Conservation (phyloP, 2,113 vertebrate genomes). For the Colius striatus region DNA sequence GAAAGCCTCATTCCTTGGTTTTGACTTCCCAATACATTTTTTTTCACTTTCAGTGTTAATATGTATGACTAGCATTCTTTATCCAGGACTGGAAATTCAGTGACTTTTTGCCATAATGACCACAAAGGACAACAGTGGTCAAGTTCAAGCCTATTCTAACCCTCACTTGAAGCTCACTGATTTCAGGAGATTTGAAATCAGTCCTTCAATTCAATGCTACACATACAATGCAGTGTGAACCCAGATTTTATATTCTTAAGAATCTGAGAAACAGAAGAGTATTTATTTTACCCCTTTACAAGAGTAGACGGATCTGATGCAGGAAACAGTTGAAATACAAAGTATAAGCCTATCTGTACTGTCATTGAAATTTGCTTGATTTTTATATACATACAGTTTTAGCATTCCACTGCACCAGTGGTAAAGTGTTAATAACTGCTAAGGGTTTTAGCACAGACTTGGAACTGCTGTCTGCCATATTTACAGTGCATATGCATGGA, state of each 20-base stretch:
- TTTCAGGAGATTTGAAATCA: not conserved
- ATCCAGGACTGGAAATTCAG: not conserved
- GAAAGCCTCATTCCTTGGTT: slow-evolving; percentile 17
- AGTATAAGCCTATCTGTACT: not conserved
- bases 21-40: not conserved
- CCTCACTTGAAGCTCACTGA: not conserved
- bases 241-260: not conserved
- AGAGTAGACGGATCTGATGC: not conserved
- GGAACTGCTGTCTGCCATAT: not conserved
- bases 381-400: not conserved
- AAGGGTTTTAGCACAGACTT: not conserved
- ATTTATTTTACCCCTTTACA: not conserved
- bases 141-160: not conserved
- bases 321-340: not conserved
- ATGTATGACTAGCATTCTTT: not conserved
- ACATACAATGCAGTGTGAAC: not conserved
- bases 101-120: not conserved
- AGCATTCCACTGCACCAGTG: not conserved
- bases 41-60: not conserved
- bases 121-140: not conserved
- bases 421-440: not conserved
- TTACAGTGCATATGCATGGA: not conserved
- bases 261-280: not conserved
- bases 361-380: not conserved
- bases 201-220: not conserved